Conservation (phyloP, 2,113 vertebrate species). For the Lophotis ruficrista region DNA sequence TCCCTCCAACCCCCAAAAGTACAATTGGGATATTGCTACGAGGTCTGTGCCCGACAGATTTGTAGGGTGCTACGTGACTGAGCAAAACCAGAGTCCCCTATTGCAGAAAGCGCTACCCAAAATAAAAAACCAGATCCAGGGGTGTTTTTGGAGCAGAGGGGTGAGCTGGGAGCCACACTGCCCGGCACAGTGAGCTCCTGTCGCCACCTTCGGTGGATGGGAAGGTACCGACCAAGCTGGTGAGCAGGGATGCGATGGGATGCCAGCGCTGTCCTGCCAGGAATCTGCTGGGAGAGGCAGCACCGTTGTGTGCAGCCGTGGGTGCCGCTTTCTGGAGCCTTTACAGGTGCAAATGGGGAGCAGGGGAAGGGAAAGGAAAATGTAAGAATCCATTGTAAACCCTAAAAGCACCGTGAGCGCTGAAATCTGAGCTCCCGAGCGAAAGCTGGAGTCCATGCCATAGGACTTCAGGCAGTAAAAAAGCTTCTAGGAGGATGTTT, state of each 20-base stretch:
- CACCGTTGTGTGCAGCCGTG: accelerated
- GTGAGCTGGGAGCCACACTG: accelerated
- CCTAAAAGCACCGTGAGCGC: accelerated
- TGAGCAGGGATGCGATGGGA: neutral
- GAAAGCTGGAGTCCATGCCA: neutral
- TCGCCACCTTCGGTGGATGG: neutral
- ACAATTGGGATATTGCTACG: neutral
- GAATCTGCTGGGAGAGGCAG: neutral
- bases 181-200: neutral
- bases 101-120: neutral
- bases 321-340: neutral
- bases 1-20: neutral
- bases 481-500: neutral
- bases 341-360: neutral
- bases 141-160: neutral
- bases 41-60: neutral
- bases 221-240: neutral
- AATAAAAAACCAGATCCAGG: neutral
- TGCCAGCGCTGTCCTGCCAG: accelerated
- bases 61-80: accelerated
- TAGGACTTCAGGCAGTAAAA: neutral
- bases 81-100: accelerated
- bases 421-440: neutral
- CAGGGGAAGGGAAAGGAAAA: neutral
- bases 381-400: neutral